Evolutionary conservation across 37 sponge, comb jelly and placozoan genomes (phyloP).

Genomic region (Cliona cf. orientalis): DNA sequence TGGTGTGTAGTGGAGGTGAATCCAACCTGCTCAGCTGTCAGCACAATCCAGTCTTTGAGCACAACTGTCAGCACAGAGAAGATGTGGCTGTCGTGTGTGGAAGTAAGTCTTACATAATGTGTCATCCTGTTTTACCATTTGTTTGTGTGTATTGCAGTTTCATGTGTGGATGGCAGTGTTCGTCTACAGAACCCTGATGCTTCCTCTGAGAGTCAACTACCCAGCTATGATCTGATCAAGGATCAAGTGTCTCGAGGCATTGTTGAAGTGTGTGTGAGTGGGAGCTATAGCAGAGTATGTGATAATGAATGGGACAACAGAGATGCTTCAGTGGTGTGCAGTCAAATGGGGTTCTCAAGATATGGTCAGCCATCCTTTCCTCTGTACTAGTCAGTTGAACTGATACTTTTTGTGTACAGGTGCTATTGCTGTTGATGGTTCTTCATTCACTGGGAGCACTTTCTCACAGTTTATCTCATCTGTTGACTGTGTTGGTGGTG

Average conservation of each 20-base stretch:
- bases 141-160: not conserved
- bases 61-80: constrained; percentile 49
- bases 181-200: constrained; percentile 6
- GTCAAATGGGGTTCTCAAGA: constrained; percentile 48
- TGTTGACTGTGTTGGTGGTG: constrained; percentile 19
- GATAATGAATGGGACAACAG: constrained; percentile 23
- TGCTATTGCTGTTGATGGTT: constrained; percentile 16
- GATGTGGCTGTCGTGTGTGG: constrained; percentile 51
- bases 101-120: not conserved
- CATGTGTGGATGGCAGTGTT: constrained; percentile 35
- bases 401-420: not conserved
- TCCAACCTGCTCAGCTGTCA: constrained; percentile 20
- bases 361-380: constrained; percentile 11
- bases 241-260: constrained; percentile 38
- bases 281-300: constrained; percentile 36
- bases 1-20: constrained; percentile 37
- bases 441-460: not conserved
- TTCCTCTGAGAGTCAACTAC: too few species aligned
- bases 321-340: constrained; percentile 58
- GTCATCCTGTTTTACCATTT: too few species aligned
- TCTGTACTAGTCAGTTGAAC: not conserved
- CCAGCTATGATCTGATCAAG: constrained; percentile 40
- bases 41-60: not conserved
- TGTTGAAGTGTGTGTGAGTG: constrained; percentile 39
- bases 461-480: not conserved